These are phyloP conservation scores for Raja brachyura DNA, from an alignment of 2,113 vertebrate genomes.

Conservation along the genomic window DNA sequence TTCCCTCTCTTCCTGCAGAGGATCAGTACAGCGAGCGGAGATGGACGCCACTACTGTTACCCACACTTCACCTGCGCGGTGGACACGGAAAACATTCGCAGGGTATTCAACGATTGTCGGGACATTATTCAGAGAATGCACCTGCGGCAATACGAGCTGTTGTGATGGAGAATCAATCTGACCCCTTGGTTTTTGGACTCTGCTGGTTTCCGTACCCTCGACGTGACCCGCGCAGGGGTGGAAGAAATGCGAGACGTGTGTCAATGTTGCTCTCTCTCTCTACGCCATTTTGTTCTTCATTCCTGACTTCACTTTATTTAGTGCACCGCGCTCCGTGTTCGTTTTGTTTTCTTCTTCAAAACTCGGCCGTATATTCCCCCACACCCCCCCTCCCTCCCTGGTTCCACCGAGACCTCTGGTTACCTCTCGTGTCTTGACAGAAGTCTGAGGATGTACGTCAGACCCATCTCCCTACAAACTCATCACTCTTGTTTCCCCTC, in stretches of 20 bases:
- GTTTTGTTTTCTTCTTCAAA: background rate
- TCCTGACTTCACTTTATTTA: background rate
- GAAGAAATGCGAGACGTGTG: constrained; percentile 20
- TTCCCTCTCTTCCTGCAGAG: constrained; percentile 57
- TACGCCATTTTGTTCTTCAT: background rate
- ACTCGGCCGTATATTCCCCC: constrained; percentile 36
- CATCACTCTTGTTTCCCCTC: constrained; percentile 43
- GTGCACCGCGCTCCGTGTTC: background rate
- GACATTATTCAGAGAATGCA: constrained; percentile 99
- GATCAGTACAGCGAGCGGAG: constrained; percentile 93
- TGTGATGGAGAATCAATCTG: constrained; percentile 70
- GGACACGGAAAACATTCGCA: constrained; percentile 96
- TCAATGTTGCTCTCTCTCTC: constrained; percentile 10
- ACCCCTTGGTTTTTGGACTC: constrained; percentile 55
- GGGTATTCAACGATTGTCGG: constrained; percentile 95
- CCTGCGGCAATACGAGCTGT: constrained; percentile 96
- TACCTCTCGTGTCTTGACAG: constrained; percentile 60
- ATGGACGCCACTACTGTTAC: constrained; percentile 95
- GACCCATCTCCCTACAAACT: constrained; percentile 42
- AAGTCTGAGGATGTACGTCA: background rate
- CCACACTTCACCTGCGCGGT: constrained; percentile 96
- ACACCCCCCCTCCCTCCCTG: constrained; percentile 50
- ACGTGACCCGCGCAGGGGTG: constrained; percentile 17
- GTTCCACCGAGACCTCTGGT: constrained; percentile 83
- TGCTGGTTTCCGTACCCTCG: constrained; percentile 5